Conservation (phyloP, 2,113 vertebrate genomes). For the Fregetta grallaria region DNA sequence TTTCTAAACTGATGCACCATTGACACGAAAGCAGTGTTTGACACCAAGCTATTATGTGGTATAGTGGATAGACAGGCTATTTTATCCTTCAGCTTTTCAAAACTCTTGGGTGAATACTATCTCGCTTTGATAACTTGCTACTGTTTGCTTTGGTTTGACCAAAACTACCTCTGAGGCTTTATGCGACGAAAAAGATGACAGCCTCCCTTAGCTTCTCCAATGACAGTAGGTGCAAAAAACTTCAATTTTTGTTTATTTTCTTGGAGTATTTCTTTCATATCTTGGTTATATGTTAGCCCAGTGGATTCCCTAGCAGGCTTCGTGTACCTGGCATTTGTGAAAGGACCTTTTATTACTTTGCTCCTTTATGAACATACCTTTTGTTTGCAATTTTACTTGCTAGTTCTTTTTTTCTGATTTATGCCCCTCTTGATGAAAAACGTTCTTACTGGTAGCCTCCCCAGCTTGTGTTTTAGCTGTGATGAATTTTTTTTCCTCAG, state of each 20-base stretch:
- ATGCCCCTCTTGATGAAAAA: neutral
- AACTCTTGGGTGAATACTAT: neutral
- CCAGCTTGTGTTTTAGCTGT: neutral
- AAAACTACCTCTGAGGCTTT: neutral
- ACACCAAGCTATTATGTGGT: rapidly evolving
- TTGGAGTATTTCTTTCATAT: neutral
- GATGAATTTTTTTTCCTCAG: rapidly evolving
- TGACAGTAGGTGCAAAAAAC: neutral
- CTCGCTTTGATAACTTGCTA: neutral
- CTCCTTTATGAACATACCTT: neutral
- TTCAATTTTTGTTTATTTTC: neutral
- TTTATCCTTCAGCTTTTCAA: neutral
- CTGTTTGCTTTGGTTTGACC: neutral
- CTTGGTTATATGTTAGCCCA: neutral
- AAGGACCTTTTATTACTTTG: neutral
- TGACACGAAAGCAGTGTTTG: neutral
- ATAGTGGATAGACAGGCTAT: neutral
- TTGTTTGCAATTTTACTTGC: neutral
- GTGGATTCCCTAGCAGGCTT: neutral
- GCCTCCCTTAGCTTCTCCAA: neutral
- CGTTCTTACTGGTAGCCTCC: neutral
- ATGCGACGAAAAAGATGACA: neutral
- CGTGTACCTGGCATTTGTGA: neutral
- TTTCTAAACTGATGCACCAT: neutral
- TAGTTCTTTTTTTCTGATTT: neutral